These are phyloP conservation scores for Dynastes maya DNA, from an alignment of 2,888 invertebrate species.

Conservation along the genomic window DNA sequence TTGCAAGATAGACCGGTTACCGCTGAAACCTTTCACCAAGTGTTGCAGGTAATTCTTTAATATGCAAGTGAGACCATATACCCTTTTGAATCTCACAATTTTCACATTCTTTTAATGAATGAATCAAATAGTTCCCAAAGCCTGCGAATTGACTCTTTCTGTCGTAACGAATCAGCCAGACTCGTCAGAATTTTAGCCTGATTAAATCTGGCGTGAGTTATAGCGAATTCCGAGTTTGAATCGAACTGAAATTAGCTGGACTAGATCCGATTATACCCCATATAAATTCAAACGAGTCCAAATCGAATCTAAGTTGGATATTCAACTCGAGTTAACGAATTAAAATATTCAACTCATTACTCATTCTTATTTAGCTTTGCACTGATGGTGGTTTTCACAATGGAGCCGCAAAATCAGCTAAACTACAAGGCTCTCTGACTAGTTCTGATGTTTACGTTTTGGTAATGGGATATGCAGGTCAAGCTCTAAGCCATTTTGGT, in stretches of 20 bases:
- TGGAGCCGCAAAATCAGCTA: constrained; percentile 59
- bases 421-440: constrained; percentile 59
- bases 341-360: neutral
- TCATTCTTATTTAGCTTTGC: neutral
- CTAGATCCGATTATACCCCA: too few relatives aligned
- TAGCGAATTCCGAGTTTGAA: too few relatives aligned
- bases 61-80: neutral
- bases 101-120: neutral
- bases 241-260: too few relatives aligned
- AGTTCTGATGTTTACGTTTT: constrained; percentile 75
- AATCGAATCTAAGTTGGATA: too few relatives aligned
- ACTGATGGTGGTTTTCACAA: constrained; percentile 70
- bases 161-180: too few relatives aligned
- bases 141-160: too few relatives aligned
- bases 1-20: constrained; percentile 58
- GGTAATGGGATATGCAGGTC: constrained; percentile 16
- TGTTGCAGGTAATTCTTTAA: constrained; percentile 59
- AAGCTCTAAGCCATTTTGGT: neutral
- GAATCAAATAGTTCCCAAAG: too few relatives aligned
- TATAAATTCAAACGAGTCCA: too few relatives aligned
- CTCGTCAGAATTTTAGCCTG: too few relatives aligned
- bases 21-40: constrained; percentile 57
- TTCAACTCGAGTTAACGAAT: too few relatives aligned
- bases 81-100: neutral
- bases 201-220: too few relatives aligned